phyloP scores from a whole-genome alignment of 1,140 invertebrate species.

The Fopius arisanus region DNA sequence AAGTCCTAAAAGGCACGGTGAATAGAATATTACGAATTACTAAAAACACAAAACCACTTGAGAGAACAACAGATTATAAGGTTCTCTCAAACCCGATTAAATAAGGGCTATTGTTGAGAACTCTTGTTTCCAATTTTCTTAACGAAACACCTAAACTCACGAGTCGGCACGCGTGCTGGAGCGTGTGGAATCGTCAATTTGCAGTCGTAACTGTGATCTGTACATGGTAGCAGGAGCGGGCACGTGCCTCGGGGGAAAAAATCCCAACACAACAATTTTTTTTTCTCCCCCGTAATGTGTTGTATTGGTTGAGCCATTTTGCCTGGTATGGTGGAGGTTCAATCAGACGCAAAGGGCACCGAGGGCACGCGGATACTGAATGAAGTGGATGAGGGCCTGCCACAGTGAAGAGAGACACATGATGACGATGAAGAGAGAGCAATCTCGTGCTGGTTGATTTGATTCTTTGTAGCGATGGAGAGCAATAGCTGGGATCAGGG shows the following conservation, averaged over 20 bases:
- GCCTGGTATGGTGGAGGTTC: slow-evolving; percentile 35
- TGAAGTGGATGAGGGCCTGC: slow-evolving; percentile 34
- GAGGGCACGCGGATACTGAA: slow-evolving; percentile 43
- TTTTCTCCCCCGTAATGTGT: slow-evolving; percentile 2
- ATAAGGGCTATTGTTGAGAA: not conserved
- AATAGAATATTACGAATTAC: no score
- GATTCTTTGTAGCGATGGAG: slow-evolving; percentile 56
- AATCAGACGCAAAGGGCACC: slow-evolving; percentile 51
- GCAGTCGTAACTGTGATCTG: slow-evolving; percentile 8
- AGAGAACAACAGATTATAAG: not conserved
- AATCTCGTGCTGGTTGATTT: slow-evolving; percentile 58
- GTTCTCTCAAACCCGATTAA: not conserved
- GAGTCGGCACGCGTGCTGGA: slow-evolving; percentile 24
- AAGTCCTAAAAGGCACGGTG: no score
- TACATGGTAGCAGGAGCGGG: not conserved
- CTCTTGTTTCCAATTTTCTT: not conserved
- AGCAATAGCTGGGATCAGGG: slow-evolving; percentile 50
- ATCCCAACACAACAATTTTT: not conserved
- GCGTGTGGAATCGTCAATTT: slow-evolving; percentile 29
- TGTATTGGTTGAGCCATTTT: slow-evolving; percentile 4
- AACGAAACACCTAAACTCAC: slow-evolving; percentile 6
- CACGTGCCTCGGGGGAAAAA: slow-evolving; percentile 19
- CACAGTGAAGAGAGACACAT: not conserved
- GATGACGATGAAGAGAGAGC: slow-evolving; percentile 40
- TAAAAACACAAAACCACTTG: not conserved